These are phyloP conservation scores for Myrmecobius fasciatus DNA, from an alignment of 2,113 vertebrate genomes.

Conservation along the genomic window DNA sequence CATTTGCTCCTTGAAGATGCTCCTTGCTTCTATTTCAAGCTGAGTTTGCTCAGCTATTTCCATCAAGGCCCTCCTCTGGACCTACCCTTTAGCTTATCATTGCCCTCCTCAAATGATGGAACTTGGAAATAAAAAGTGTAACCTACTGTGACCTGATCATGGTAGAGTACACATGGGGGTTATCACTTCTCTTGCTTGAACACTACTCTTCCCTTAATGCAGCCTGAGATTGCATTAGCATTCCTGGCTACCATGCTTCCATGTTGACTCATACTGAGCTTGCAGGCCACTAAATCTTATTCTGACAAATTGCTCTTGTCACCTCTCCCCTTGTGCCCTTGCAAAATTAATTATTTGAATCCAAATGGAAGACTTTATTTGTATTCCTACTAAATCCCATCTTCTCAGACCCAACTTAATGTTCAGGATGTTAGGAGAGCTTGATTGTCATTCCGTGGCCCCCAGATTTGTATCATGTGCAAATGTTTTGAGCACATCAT, in stretches of 20 bases:
- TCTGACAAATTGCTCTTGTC: background rate
- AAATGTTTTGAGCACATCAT: background rate
- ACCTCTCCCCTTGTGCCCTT: background rate
- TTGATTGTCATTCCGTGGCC: background rate
- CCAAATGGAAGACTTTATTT: background rate
- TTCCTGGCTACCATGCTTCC: background rate
- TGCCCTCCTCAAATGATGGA: background rate
- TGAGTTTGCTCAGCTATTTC: background rate
- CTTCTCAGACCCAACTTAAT: background rate
- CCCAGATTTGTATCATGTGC: background rate
- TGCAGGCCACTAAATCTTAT: background rate
- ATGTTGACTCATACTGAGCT: background rate
- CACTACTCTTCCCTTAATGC: background rate
- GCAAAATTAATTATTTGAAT: slow-evolving; percentile 1
- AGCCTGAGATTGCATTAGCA: background rate
- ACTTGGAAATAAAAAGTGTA: background rate
- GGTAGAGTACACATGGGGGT: background rate
- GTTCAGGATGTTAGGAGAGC: background rate
- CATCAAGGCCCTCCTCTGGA: background rate
- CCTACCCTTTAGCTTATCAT: background rate
- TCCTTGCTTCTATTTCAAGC: background rate
- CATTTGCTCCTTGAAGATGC: background rate
- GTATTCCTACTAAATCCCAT: background rate
- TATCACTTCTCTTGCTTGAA: background rate
- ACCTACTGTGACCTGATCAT: background rate